Conservation (phyloP, 2,113 vertebrate genomes). For the Chitala chitala region DNA sequence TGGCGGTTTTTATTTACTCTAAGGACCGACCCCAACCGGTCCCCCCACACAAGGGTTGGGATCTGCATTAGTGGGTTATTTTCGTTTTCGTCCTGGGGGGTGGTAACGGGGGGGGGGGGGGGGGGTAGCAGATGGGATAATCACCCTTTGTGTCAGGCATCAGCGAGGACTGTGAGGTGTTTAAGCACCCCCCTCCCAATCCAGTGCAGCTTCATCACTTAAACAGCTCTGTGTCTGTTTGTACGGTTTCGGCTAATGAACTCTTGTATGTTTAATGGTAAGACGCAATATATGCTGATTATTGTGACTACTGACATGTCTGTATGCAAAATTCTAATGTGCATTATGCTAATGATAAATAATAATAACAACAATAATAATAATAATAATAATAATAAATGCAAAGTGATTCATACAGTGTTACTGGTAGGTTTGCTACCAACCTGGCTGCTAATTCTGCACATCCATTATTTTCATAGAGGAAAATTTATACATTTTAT, state of each 20-base stretch:
- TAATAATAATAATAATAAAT: no score
- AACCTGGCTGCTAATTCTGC: no score
- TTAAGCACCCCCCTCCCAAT: neutral
- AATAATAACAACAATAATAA: no score
- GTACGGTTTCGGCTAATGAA: neutral
- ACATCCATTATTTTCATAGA: no score
- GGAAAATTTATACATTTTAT: no score
- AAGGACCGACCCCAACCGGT: neutral
- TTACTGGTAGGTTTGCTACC: no score
- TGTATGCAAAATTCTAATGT: neutral
- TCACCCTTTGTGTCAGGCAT: slow-evolving; percentile 22
- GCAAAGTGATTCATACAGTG: no score
- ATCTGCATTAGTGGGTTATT: slow-evolving; percentile 12
- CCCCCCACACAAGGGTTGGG: neutral
- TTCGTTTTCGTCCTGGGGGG: slow-evolving; percentile 14
- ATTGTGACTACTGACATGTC: neutral
- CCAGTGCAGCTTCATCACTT: neutral
- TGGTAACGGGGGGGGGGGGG: neutral
- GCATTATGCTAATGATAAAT: no score
- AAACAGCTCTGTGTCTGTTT: neutral
- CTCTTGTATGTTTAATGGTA: slow-evolving; percentile 6
- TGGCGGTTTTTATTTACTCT: no score
- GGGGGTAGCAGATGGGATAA: slow-evolving; percentile 18
- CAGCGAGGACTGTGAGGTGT: neutral
- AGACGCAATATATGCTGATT: neutral